Percentiles rank a stretch among this genome's conserved stretches.
Evolutionary conservation across 2,113 vertebrate species (phyloP).

Genomic region (Pterocles burchelli): DNA sequence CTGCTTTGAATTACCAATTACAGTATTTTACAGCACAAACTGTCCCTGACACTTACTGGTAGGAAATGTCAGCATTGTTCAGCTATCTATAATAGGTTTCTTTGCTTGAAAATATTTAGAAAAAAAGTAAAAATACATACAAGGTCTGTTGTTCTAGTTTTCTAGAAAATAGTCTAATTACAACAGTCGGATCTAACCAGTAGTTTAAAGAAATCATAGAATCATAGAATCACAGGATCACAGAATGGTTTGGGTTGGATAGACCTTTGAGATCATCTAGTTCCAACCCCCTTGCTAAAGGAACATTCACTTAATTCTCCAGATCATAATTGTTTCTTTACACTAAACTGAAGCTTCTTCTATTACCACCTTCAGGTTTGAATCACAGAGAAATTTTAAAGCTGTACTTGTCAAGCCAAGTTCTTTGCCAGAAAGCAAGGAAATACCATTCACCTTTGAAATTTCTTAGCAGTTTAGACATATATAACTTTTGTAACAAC

Average conservation of each 20-base stretch:
- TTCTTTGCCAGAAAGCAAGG: background rate
- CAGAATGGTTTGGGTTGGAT: no score
- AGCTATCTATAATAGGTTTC: fast-evolving
- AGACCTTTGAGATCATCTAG: no score
- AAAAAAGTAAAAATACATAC: background rate
- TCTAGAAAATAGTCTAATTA: background rate
- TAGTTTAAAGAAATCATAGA: background rate
- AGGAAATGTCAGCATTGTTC: background rate
- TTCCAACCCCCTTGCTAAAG: background rate
- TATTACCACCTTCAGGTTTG: background rate
- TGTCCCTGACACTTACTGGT: background rate
- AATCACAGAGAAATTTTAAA: background rate
- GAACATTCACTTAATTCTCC: background rate
- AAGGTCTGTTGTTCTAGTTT: background rate
- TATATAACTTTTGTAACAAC: background rate
- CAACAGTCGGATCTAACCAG: background rate
- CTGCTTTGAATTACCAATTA: background rate
- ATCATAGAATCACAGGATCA: no score
- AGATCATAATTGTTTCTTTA: background rate
- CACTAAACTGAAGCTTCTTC: background rate
- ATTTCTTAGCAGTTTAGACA: background rate
- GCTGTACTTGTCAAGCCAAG: background rate
- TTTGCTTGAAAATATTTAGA: background rate
- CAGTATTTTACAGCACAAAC: fast-evolving
- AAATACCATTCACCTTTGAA: background rate